Percentiles rank a stretch among this genome's conserved stretches.
phyloP scores from a whole-genome alignment of 2,113 vertebrate genomes.

The Conger conger region DNA sequence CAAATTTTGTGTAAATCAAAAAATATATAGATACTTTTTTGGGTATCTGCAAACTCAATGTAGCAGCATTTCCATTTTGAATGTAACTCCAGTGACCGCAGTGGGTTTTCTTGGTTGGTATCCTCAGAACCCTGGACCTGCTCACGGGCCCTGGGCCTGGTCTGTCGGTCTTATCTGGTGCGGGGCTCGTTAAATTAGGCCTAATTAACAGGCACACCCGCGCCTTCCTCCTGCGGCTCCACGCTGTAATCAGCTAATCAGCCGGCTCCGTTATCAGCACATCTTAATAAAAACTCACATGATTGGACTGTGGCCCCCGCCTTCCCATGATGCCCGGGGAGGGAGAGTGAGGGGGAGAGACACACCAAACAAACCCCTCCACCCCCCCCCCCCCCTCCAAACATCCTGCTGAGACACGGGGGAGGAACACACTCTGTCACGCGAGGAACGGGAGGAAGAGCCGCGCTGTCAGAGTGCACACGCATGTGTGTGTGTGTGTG shows the following conservation, averaged over 20 bases:
- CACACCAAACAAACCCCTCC: conserved; percentile 18
- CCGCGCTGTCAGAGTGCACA: background rate
- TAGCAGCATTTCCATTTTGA: too few species aligned
- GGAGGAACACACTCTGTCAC: conserved; percentile 52
- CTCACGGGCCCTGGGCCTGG: background rate
- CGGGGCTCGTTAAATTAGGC: conserved; percentile 50
- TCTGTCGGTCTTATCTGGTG: conserved; percentile 50
- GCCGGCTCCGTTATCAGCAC: conserved; percentile 54
- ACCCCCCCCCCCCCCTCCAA: too few species aligned
- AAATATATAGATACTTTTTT: too few species aligned
- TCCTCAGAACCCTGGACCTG: too few species aligned
- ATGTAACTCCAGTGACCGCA: too few species aligned
- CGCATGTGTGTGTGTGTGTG: too few species aligned
- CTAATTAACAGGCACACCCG: conserved; percentile 56
- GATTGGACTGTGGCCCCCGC: conserved; percentile 58
- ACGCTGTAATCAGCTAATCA: conserved; percentile 62
- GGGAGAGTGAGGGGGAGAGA: conserved; percentile 12
- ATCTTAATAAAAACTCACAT: conserved; percentile 70
- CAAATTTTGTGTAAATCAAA: too few species aligned
- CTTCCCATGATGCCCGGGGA: conserved; percentile 52
- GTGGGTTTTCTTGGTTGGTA: too few species aligned
- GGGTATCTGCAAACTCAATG: background rate
- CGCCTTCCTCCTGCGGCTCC: conserved; percentile 62
- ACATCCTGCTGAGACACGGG: conserved; percentile 57
- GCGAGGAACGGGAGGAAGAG: conserved; percentile 36